Evolutionary conservation across 2,797 vertebrate species (phyloP).

Genomic region (Lophotriccus pileatus): DNA sequence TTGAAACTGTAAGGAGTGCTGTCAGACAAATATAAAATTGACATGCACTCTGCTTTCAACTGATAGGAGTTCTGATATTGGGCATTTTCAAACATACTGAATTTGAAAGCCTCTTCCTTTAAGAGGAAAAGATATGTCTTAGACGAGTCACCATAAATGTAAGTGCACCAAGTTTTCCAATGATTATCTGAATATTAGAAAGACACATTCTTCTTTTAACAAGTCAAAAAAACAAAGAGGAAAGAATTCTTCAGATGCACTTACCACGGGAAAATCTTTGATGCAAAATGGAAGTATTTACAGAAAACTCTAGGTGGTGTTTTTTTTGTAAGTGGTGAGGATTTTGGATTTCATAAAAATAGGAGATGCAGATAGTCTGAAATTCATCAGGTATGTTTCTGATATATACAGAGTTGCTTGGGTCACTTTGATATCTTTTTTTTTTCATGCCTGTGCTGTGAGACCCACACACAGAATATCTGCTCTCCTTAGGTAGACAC

Average conservation of each 20-base stretch:
- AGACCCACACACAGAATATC: not conserved
- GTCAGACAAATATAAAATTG: not conserved
- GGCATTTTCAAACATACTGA: not conserved
- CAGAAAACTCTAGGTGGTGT: accelerated
- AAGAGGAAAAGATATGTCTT: not conserved
- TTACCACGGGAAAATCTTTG: not conserved
- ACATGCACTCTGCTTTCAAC: not conserved
- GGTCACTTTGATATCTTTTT: not conserved
- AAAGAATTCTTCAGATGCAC: not conserved
- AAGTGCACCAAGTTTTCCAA: not conserved
- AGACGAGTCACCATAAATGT: not conserved
- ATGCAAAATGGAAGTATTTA: not conserved
- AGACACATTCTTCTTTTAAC: not conserved
- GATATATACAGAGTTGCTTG: not conserved
- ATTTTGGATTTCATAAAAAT: not conserved
- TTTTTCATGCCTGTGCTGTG: not conserved
- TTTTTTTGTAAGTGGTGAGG: not conserved
- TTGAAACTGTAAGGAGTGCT: not conserved
- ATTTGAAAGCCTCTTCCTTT: not conserved
- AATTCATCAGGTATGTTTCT: not conserved
- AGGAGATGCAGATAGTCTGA: not conserved
- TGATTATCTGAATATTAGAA: not conserved
- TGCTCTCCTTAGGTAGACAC: not conserved
- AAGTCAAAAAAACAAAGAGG: not conserved
- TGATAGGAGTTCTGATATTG: not conserved